Evolutionary conservation across 1,140 invertebrate genomes (phyloP), one percentile per base, ranked within the genome.

Genomic region (Rhyzopertha dominica): DNA sequence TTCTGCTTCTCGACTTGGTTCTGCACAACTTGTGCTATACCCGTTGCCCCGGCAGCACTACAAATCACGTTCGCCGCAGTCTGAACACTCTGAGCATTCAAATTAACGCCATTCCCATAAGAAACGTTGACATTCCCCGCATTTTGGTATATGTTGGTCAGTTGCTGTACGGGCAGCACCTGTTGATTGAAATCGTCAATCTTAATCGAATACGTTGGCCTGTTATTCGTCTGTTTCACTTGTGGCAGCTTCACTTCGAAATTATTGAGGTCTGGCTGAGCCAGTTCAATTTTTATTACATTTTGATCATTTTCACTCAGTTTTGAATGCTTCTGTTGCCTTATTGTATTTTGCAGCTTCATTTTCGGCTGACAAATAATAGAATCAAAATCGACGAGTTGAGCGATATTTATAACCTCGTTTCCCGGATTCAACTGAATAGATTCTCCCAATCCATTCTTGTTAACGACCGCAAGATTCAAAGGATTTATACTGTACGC

Each of bases 391-490:
- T 64, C 59, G 9, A 54, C 47, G 41, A 53, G 41, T 26, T 60
- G 59, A 16, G 52, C 35, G 18, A 64, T 56, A 41, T 61, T 59
- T 19, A 64, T 51, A 37, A 64, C 59, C 46, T 64, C 62, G 0
- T 59, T 59, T 42, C 61, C 59, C 7, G 58, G 47, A 50, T 61
- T 64, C 2, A 64, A 56, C 18, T 58, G 41, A 13, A 64, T 56
- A 43, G 62, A 62, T 40, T 51, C 59, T 12, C 62, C 38, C 18
- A 49, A 40, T 31, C 62, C 59, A 10, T 26, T 40, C 22, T 37
- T 37, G 12, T 47, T 40, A 10, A 42, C 18, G 17, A 41, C 23
- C 45, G 43, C 48, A 17, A 47, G 36, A 43, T 43, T 42, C 18
- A 50, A 29, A 1, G 49, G 31, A 24, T 34, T 39, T 25, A 47